These are phyloP conservation scores for Rhabdornis inornatus DNA, from an alignment of 2,113 vertebrate species.

Conservation along the genomic window DNA sequence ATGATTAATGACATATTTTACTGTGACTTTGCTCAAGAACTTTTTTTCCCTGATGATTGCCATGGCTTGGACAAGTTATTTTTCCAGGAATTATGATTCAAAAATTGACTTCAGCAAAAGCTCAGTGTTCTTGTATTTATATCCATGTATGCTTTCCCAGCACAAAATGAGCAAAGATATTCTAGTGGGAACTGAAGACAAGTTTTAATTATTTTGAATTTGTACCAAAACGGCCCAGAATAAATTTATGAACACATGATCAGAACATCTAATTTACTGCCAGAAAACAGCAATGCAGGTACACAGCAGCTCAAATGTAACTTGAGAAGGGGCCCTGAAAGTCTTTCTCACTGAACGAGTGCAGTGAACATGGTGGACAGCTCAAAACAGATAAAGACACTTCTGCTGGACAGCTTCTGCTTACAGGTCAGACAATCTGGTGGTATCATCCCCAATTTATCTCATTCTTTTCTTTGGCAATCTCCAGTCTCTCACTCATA, in stretches of 20 bases:
- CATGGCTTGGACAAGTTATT: background rate
- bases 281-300: background rate
- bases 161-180: background rate
- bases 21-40: background rate
- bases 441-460: background rate
- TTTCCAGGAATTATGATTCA: background rate
- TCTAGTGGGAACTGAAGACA: background rate
- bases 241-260: background rate
- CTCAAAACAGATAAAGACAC: background rate
- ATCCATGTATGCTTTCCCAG: background rate
- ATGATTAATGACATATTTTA: conserved; percentile 14
- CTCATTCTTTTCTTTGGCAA: background rate
- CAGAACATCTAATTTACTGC: background rate
- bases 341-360: background rate
- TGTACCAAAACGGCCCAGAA: background rate
- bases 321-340: background rate
- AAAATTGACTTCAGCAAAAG: background rate
- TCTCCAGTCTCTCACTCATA: background rate
- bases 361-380: background rate
- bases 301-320: background rate
- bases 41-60: background rate
- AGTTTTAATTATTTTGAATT: background rate
- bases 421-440: background rate
- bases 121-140: background rate
- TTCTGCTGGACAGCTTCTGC: background rate